Evolutionary conservation across 30 jellyfish, hydroid and myxozoan genomes (phyloP), one percentile per base, ranked within the genome.

Genomic region (Hydra vulgaris): DNA sequence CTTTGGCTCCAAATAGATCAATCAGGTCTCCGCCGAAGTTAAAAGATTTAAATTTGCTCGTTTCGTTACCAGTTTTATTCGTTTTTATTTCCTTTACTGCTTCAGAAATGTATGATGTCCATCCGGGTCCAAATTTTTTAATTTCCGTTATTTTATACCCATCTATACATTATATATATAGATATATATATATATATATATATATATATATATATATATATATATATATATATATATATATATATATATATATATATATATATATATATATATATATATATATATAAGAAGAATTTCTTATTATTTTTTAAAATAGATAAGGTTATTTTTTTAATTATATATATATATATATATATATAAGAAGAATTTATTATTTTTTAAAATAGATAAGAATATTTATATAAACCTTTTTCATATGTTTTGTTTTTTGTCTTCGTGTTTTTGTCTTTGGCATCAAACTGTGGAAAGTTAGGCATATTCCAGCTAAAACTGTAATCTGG

Each of bases 81-180:
- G 53, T 21, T 40, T 40, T 40, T 26, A 66, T 70, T 25, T 75
- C 66, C 19, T 75, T 53, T 0, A 23, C 24, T 17, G 56, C 66
- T 53, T 75, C 83, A 22, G 83, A 25, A 66, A 75, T 75, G 24
- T 20, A 75, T 4, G 83, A 21, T n/a, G 56, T 23, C 21, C 53
- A 75, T 5, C 66, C 66, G 15, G 83, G 83, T 21, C 83, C 83
- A 17, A 21, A 25, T 75, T 75, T 75, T 26, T 75, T 75, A 54
- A 75, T 54, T 75, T 66, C 56, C n/a, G 83, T 75, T 7, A 25
- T 25, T 54, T 75, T 54, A 70, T 75, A 75, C 19, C 83, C 83
- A 75, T 75, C 83, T 75, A 22, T 23, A 74, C 53, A 75, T 23
- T 5, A 69, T 20, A 40, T n/a, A n/a, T n/a, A n/a, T n/a, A n/a